Evolutionary conservation across 2,797 vertebrate species (phyloP), one percentile per base, ranked within the genome.

Genomic region (Agapornis canus): DNA sequence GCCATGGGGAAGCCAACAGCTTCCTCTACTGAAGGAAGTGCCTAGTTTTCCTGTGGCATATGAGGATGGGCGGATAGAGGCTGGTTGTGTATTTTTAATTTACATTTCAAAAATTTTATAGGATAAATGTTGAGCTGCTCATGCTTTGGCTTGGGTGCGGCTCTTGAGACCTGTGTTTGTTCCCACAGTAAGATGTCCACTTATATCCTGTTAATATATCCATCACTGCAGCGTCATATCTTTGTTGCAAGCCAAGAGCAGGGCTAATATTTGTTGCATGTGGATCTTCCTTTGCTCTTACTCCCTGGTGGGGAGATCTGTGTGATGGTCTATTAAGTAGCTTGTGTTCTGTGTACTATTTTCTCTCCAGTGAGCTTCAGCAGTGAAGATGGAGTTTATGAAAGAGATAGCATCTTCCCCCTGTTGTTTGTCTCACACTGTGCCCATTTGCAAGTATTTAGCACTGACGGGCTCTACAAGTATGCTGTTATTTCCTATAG

Each of bases 381-480:
- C 52, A 82, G 72, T 32, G 64, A 31, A 94, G 37, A 82, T 42
- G 40, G 18, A 82, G 37, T 63, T 93, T 89, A 47, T 64, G 69
- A 89, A 72, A 85, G 37, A 73, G 21, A 65, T 17, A 65, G 32
- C 21, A 63, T 82, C 14, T 87, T 89, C 84, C 82, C 37, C 37
- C n/a, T 73, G 73, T 89, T 89, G 52, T 72, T 89, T 86, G 27
- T 82, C 60, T 92, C 79, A 78, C 57, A 49, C 60, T 89, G 43
- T 45, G 37, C 71, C 47, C 66, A 82, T 89, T 89, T 92, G 56
- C 80, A 91, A 82, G 56, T 63, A 72, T 92, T 95, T 93, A 86
- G 27, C 47, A 48, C 75, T 26, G 23, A 65, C 35, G 52, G 32
- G 15, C 37, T 45, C 40, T 91, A 48, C 52, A 87, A 75, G 80